Percentiles rank a stretch among this genome's conserved stretches.
Conservation (phyloP, 2,113 vertebrate genomes). For the Malurus alboscapulatus region DNA sequence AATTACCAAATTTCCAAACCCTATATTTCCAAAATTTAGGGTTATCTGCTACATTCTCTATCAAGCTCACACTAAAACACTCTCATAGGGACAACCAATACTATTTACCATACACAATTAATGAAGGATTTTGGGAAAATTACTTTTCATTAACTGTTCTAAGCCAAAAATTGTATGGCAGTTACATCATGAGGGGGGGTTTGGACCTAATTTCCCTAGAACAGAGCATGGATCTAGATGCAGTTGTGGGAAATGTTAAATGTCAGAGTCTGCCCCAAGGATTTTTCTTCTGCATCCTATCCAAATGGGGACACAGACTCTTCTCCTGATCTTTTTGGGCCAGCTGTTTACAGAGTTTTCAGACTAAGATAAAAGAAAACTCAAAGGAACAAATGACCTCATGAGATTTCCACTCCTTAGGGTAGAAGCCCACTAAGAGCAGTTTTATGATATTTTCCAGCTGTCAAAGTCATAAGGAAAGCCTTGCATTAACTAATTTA, state of each 20-base stretch:
- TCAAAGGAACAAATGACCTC: conserved; percentile 11
- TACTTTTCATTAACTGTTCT: neutral
- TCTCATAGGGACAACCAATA: neutral
- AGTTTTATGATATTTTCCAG: conserved; percentile 28
- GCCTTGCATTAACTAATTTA: neutral
- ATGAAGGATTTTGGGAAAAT: neutral
- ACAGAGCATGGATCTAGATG: neutral
- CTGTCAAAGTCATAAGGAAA: conserved; percentile 20
- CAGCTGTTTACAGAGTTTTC: neutral
- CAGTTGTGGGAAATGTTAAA: neutral
- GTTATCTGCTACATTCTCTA: neutral
- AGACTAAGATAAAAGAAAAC: conserved; percentile 5
- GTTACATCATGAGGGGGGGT: neutral
- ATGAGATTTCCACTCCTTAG: conserved; percentile 24
- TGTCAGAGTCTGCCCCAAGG: neutral
- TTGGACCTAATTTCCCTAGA: neutral
- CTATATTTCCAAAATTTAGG: neutral
- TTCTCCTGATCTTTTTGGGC: neutral
- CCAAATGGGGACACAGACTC: neutral
- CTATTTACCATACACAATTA: neutral
- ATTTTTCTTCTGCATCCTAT: neutral
- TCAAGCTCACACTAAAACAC: neutral
- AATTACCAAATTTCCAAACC: neutral
- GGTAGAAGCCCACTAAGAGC: neutral
- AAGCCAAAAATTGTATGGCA: neutral